A percentile compares a stretch with the other conserved stretches of the same genome.
phyloP scores from a whole-genome alignment of 2,888 invertebrate species.

The Euplexia lucipara region DNA sequence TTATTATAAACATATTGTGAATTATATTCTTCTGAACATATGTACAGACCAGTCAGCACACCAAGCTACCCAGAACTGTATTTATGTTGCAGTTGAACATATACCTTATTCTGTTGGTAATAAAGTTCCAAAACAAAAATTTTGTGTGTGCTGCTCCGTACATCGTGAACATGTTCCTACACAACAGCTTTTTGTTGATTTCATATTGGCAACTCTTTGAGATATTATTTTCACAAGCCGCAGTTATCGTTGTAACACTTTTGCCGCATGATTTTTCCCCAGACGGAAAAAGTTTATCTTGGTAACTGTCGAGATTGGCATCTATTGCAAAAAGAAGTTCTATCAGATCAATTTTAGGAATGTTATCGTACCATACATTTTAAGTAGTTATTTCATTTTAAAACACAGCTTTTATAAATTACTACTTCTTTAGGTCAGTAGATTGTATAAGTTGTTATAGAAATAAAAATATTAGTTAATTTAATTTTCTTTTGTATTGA shows the following conservation, averaged over 20 bases:
- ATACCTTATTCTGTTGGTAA: too few relatives aligned
- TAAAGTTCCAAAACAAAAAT: too few relatives aligned
- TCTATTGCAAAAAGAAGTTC: constrained; percentile 33
- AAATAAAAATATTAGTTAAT: neutral
- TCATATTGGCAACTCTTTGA: constrained; percentile 32
- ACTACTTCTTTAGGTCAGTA: too few relatives aligned
- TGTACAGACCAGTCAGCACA: too few relatives aligned
- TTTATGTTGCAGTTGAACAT: too few relatives aligned
- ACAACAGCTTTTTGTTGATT: too few relatives aligned
- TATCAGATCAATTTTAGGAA: constrained; percentile 1
- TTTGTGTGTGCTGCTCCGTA: constrained; percentile 11
- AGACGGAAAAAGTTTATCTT: constrained; percentile 45
- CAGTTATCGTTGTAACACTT: constrained; percentile 49
- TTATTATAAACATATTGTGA: neutral
- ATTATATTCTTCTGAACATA: too few relatives aligned
- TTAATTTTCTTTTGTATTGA: neutral
- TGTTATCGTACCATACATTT: neutral
- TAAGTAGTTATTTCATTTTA: neutral
- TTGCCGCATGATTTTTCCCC: constrained; percentile 50
- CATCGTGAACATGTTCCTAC: constrained; percentile 2
- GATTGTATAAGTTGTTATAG: neutral
- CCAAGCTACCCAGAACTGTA: too few relatives aligned
- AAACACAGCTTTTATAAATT: neutral
- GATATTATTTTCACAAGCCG: constrained; percentile 39
- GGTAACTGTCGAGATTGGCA: constrained; percentile 43